Conservation (phyloP, 2,113 vertebrate genomes). For the Boulengeromyrus knoepffleri region DNA sequence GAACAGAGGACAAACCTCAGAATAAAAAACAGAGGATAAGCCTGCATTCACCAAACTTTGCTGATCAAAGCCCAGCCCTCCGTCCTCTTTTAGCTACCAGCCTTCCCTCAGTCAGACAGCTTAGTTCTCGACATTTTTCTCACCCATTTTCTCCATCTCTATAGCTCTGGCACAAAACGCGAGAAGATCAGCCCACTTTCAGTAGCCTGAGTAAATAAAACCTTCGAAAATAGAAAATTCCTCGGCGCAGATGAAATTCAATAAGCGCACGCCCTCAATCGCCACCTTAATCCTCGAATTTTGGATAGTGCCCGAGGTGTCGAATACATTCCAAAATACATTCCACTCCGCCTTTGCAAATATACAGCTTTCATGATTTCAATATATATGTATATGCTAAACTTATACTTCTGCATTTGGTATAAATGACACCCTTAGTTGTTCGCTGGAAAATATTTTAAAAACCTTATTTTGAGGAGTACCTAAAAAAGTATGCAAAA, state of each 20-base stretch:
- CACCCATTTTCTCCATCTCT: neutral
- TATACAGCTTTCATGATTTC: neutral
- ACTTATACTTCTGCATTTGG: neutral
- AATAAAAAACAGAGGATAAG: neutral
- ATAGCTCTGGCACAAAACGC: neutral
- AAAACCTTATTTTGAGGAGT: neutral
- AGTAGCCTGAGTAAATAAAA: constrained; percentile 1
- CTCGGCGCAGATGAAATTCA: neutral
- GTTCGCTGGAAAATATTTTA: neutral
- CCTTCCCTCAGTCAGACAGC: neutral
- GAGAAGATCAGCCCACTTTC: constrained; percentile 11
- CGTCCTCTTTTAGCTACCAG: neutral
- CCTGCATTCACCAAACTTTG: neutral
- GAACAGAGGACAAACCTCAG: neutral
- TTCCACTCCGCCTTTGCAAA: neutral
- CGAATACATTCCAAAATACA: constrained; percentile 12
- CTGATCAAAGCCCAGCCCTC: neutral
- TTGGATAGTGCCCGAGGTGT: neutral
- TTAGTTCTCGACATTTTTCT: neutral
- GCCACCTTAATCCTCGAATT: constrained; percentile 12
- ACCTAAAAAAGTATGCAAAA: neutral
- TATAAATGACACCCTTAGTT: neutral
- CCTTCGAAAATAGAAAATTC: constrained; percentile 11
- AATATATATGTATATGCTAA: neutral
- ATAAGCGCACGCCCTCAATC: neutral